Evolutionary conservation across 2,113 vertebrate genomes (phyloP), one percentile per base, ranked within the genome.

Genomic region (Cheirogaleus medius): DNA sequence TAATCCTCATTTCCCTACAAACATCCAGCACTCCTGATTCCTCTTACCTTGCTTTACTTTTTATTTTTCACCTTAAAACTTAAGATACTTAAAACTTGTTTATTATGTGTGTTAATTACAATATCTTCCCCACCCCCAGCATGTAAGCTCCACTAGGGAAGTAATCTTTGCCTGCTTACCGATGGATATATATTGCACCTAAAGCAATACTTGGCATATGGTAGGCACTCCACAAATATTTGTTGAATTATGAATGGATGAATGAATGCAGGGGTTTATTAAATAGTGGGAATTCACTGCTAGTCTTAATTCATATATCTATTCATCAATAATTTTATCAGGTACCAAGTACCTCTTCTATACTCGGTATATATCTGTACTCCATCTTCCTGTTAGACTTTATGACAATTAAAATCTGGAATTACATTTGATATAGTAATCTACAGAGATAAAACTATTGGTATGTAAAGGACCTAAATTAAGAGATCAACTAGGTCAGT

Each of bases 51-150:
- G 29, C 32, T 92, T 94, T 66, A 73, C 18, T 37, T 87, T 86
- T 95, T 39, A 68, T 87, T 91, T 96, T 88, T 74, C 42, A 69
- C 4, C 21, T 68, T 90, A 96, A 97, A 77, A 80, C 12, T 90
- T 91, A 58, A 77, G 52, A 39, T 58, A 42, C 52, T 91, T 94
- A 29, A 63, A 63, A 73, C 10, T 68, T 87, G 71, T 58, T 81
- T 82, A 82, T 49, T 47, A 39, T 78, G 60, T 32, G 90, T 42
- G 32, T 68, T 90, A 63, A 71, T 95, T 96, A 39, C 8, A 92
- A 74, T 95, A 74, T 20, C 8, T 5, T 37, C 29, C 32, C 63
- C 23, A 58, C 6, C 3, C 9, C 25, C n/a, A 74, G 14, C 29
- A 88, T 47, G 8, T 81, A 94, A 94, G 25, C 18, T 76, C n/a